These are phyloP conservation scores for Cyprinodon tularosa DNA, from an alignment of 2,113 vertebrate genomes.

Conservation along the genomic window DNA sequence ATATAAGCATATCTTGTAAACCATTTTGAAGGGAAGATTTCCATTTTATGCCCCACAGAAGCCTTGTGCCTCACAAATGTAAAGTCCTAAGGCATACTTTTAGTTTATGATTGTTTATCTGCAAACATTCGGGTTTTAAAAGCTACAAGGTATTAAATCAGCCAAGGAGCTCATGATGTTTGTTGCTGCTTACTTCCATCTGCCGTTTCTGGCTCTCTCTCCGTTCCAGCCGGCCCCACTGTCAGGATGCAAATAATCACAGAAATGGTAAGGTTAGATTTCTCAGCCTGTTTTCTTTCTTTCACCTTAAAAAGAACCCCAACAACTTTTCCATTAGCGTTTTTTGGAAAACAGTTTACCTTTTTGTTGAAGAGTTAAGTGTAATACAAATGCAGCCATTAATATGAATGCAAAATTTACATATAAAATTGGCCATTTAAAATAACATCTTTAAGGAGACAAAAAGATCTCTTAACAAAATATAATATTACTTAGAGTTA, in stretches of 20 bases:
- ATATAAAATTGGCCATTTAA: no score
- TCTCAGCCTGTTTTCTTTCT: background rate
- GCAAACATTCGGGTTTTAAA: background rate
- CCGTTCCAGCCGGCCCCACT: background rate
- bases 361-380: background rate
- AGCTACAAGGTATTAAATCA: conserved; percentile 7
- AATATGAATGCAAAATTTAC: background rate
- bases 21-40: background rate
- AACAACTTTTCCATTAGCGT: background rate
- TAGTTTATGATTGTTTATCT: background rate
- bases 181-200: conserved; percentile 1
- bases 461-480: no score
- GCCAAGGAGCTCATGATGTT: background rate
- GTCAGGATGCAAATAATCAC: background rate
- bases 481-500: no score
- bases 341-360: background rate
- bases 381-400: background rate
- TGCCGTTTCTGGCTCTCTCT: conserved; percentile 8
- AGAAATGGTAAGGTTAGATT: background rate
- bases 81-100: background rate
- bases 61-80: background rate
- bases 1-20: background rate
- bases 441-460: no score
- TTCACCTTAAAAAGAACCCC: background rate
- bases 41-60: background rate